Evolutionary conservation across 2,113 vertebrate genomes (phyloP), one percentile per base, ranked within the genome.

Genomic region (Cyanoramphus novaezelandiae): DNA sequence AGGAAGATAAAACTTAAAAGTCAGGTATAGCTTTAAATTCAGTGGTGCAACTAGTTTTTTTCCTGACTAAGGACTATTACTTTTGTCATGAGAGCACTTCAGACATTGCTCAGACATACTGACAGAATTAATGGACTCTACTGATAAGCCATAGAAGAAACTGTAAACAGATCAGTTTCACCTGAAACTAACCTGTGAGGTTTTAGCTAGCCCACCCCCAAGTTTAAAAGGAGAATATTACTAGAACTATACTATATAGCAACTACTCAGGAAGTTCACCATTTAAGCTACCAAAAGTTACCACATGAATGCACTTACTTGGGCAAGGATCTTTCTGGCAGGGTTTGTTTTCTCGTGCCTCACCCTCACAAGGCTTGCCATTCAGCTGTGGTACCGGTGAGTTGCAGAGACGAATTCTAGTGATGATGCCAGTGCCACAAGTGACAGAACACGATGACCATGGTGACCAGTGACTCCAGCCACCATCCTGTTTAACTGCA

Each of bases 401-500:
- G 97, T 99, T 99, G 93, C 99, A 99, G 79, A 99, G 99, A 75
- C 99, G 99, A 95, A 99, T 99, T 91, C 99, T 99, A 52, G 99
- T 99, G 96, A 99, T 99, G 92, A 99, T 98, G 7, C 99, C 99
- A 15, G 97, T 98, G 10, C 99, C 99, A 57, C 99, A 99, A 20
- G 99, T 99, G 88, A 99, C 99, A 19, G 99, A 99, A 93, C 99
- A 99, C 0, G 99, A 99, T 2, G 99, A 99, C 99, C 99, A 99
- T 0, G 99, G 99, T 5, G 99, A 99, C 99, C 99, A 99, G 93
- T 99, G 99, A 97, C 99, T 99, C 99, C 99, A 99, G 70, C 98
- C 98, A 39, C 99, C 99, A 93, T 99, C 99, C 97, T 99, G 99
- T 96, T 99, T 99, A 98, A 99, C 99, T 99, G 57, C 29, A 97